Conservation (phyloP, 2,113 vertebrate genomes). For the Proteles cristata region DNA sequence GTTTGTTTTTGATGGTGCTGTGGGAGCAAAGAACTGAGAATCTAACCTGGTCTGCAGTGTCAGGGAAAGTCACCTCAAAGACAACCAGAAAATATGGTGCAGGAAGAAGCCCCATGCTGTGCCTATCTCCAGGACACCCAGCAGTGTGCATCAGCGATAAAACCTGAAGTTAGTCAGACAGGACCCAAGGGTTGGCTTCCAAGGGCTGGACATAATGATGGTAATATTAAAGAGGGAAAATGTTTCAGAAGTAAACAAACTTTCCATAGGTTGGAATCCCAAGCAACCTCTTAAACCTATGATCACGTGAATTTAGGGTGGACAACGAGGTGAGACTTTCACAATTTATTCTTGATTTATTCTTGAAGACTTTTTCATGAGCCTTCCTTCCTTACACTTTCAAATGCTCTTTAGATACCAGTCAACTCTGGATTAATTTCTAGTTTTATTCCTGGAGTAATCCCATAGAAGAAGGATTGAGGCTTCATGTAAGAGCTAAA, state of each 20-base stretch:
- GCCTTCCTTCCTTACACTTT: background rate
- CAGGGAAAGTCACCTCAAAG: background rate
- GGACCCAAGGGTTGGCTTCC: background rate
- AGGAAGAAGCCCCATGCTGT: background rate
- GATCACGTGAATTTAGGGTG: background rate
- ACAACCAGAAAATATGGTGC: background rate
- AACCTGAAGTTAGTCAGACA: background rate
- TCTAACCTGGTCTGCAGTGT: background rate
- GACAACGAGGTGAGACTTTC: background rate
- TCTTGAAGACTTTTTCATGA: slow-evolving; percentile 3
- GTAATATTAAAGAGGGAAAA: background rate
- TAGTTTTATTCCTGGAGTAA: background rate
- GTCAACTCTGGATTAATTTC: background rate
- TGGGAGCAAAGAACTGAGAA: background rate
- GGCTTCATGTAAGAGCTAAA: background rate
- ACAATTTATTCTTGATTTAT: slow-evolving; percentile 13
- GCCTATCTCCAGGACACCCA: background rate
- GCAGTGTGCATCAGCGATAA: background rate
- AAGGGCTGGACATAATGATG: background rate
- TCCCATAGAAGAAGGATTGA: background rate
- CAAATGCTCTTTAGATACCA: background rate
- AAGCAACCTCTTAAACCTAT: background rate
- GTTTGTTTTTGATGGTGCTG: background rate
- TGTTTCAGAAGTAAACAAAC: background rate
- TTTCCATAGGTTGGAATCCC: background rate